Conservation (phyloP, 2,888 invertebrate genomes). For the Adelognathus sp. region DNA sequence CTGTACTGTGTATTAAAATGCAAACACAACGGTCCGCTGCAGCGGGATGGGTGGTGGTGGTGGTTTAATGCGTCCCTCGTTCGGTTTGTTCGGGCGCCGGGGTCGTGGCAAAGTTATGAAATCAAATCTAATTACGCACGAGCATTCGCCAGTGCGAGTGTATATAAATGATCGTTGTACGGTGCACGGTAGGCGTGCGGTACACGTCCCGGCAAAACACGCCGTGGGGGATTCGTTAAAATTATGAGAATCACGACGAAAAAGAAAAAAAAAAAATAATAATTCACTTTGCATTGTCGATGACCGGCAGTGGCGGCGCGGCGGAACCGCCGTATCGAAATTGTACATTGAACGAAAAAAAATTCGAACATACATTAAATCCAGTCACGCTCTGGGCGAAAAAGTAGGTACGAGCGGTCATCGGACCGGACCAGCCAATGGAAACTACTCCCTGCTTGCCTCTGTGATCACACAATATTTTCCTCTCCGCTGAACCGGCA, state of each 20-base stretch:
- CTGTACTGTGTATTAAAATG: slow-evolving; percentile 71
- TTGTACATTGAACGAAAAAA: slow-evolving; percentile 22
- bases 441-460: neutral
- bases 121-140: slow-evolving; percentile 78
- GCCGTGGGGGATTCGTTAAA: slow-evolving; percentile 55
- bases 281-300: slow-evolving; percentile 64
- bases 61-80: slow-evolving; percentile 71
- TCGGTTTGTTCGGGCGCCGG: slow-evolving; percentile 66
- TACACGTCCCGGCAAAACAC: too few species aligned
- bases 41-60: too few species aligned
- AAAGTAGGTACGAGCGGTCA: slow-evolving; percentile 25
- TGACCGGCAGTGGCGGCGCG: slow-evolving; percentile 41
- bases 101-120: slow-evolving; percentile 73
- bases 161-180: slow-evolving; percentile 6
- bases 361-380: slow-evolving; percentile 54
- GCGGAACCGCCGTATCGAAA: slow-evolving; percentile 9
- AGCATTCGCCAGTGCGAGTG: slow-evolving; percentile 53
- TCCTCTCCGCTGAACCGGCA: slow-evolving; percentile 5
- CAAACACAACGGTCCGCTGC: slow-evolving; percentile 72
- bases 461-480: slow-evolving; percentile 26
- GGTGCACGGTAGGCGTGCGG: neutral
- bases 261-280: too few species aligned
- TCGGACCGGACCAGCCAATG: slow-evolving; percentile 10
- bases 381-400: slow-evolving; percentile 45
- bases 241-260: slow-evolving; percentile 64